phyloP scores from a whole-genome alignment of 2,113 vertebrate genomes.

The Pungitius pungitius region DNA sequence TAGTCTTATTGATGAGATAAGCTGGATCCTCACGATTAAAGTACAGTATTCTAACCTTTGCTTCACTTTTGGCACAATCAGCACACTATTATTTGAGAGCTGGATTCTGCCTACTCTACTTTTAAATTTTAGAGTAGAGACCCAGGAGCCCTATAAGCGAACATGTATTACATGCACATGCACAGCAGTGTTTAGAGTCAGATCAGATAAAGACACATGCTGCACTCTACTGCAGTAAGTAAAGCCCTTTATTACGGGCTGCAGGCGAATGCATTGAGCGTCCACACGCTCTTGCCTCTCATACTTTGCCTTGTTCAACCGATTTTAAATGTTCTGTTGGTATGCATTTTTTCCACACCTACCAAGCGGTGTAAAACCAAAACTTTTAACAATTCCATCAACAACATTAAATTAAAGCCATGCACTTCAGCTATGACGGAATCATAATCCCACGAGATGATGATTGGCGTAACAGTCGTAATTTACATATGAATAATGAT shows the following conservation, averaged over 20 bases:
- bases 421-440: constrained; percentile 27
- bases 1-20: neutral
- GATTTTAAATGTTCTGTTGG: neutral
- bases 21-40: neutral
- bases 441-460: constrained; percentile 37
- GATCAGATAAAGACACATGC: neutral
- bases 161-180: neutral
- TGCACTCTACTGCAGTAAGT: neutral
- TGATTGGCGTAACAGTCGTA: constrained; percentile 44
- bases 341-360: neutral
- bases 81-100: neutral
- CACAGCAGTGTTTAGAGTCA: constrained; percentile 9
- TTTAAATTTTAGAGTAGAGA: neutral
- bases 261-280: neutral
- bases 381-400: constrained; percentile 23
- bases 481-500: constrained; percentile 41
- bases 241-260: neutral
- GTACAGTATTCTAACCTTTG: neutral
- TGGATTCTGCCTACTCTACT: no score
- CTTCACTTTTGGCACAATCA: neutral
- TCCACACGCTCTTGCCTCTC: neutral
- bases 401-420: constrained; percentile 34
- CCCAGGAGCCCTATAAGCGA: neutral
- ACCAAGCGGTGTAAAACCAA: constrained; percentile 16
- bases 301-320: neutral